Conservation (phyloP, 2,797 vertebrate species). For the Triplophysa bombifrons region DNA sequence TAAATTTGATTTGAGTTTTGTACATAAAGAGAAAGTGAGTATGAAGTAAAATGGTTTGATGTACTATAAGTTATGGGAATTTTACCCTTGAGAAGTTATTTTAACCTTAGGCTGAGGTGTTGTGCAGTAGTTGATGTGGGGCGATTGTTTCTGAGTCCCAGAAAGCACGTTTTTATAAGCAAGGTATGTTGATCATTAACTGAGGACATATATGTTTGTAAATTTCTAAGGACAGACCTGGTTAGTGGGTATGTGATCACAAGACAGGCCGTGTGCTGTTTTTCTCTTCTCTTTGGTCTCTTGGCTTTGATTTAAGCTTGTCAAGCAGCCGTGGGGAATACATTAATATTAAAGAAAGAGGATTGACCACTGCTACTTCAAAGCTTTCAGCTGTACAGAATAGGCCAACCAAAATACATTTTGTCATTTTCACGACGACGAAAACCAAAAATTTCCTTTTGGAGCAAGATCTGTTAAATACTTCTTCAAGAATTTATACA, state of each 20-base stretch:
- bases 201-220: neutral
- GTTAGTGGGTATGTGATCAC: constrained; percentile 6
- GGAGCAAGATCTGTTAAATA: neutral
- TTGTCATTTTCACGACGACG: neutral
- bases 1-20: neutral
- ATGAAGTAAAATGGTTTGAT: neutral
- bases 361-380: constrained; percentile 7
- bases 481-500: too few species aligned
- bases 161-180: neutral
- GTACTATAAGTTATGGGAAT: neutral
- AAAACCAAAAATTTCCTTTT: neutral
- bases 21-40: neutral
- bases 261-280: neutral
- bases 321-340: constrained; percentile 18
- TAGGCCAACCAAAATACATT: neutral
- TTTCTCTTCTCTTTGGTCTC: constrained; percentile 34
- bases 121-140: neutral
- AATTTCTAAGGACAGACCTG: neutral
- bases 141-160: constrained; percentile 1
- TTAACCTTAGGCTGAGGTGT: neutral
- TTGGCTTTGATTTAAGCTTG: constrained; percentile 35
- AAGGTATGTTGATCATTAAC: neutral
- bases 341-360: constrained; percentile 26
- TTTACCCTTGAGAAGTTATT: constrained; percentile 3
- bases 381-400: constrained; percentile 18